Conservation (phyloP, 2,888 invertebrate species). For the Pollenia amentaria region DNA sequence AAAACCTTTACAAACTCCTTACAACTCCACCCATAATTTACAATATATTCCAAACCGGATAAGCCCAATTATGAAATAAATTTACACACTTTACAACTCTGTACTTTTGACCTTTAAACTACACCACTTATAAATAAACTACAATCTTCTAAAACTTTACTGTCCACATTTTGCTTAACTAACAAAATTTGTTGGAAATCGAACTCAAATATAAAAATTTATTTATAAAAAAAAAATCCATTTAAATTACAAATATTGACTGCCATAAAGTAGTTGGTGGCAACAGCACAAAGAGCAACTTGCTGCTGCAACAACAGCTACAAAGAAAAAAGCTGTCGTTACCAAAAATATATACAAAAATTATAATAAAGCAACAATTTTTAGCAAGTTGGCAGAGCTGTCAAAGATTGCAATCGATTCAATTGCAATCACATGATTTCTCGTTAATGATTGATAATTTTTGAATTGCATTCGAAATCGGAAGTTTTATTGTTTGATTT, state of each 20-base stretch:
- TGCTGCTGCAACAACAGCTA: slow-evolving; percentile 10
- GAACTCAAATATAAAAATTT: slow-evolving; percentile 18
- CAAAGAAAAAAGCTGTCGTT: slow-evolving; percentile 23
- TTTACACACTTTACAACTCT: neutral
- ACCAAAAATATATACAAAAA: slow-evolving; percentile 23
- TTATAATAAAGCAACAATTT: slow-evolving; percentile 59
- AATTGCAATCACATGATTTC: too few relatives aligned
- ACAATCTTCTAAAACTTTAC: neutral
- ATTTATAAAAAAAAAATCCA: slow-evolving; percentile 6
- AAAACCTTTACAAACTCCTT: neutral
- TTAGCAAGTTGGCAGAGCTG: slow-evolving; percentile 37
- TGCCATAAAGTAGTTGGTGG: slow-evolving; percentile 26
- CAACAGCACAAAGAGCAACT: slow-evolving; percentile 39
- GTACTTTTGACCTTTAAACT: slow-evolving; percentile 51
- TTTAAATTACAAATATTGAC: slow-evolving; percentile 52
- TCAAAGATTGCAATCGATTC: too few relatives aligned
- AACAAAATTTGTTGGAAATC: slow-evolving; percentile 42
- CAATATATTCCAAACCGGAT: neutral
- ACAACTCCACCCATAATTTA: neutral
- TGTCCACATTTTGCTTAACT: slow-evolving; percentile 19
- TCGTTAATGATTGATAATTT: too few relatives aligned
- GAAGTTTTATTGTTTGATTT: too few relatives aligned
- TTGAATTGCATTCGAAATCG: too few relatives aligned
- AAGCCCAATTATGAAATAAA: neutral
- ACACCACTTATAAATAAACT: slow-evolving; percentile 25